These are phyloP conservation scores for Axis porcinus DNA, from an alignment of 2,113 vertebrate species.

Conservation along the genomic window DNA sequence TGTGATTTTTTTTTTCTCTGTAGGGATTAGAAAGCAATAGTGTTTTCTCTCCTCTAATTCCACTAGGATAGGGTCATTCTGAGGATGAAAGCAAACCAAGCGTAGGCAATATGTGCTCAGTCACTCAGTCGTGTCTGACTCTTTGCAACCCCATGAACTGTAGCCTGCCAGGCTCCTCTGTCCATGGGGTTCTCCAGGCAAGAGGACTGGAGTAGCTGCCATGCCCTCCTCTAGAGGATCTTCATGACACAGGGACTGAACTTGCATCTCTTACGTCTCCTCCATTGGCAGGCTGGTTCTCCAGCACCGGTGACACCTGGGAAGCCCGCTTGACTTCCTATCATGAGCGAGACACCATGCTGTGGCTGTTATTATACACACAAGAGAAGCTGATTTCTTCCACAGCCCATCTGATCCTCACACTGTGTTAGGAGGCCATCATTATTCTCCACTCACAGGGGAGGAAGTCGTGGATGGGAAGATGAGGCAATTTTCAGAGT, in stretches of 20 bases:
- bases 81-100: not conserved
- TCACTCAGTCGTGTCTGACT: not conserved
- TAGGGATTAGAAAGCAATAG: not conserved
- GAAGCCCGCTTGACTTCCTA: not conserved
- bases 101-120: not conserved
- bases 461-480: too few relatives aligned
- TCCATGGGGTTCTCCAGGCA: not conserved
- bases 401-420: not conserved
- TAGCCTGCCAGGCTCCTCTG: not conserved
- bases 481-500: not conserved
- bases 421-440: not conserved
- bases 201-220: not conserved
- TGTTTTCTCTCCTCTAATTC: not conserved
- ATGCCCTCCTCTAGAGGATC: not conserved
- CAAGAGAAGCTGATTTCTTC: not conserved
- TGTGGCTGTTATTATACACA: fast-evolving
- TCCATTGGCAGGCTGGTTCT: not conserved
- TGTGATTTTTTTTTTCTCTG: not conserved
- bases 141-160: not conserved
- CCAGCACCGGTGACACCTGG: not conserved
- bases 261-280: fast-evolving
- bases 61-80: not conserved
- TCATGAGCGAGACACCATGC: not conserved
- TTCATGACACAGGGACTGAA: not conserved
- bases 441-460: not conserved